Conservation (phyloP, 2,888 invertebrate genomes). For the Mythimna vitellina region DNA sequence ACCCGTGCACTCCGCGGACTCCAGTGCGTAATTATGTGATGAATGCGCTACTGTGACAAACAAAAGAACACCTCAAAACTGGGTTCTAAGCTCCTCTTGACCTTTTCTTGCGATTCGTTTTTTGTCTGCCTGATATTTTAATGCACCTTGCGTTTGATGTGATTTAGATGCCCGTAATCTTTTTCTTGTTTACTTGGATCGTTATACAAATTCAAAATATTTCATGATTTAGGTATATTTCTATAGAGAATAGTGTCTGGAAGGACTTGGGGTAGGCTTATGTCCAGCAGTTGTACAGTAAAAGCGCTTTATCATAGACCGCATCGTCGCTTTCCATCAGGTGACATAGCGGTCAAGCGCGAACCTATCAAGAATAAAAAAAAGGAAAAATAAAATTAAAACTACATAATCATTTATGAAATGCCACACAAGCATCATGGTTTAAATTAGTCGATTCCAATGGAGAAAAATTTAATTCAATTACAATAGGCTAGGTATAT, state of each 20-base stretch:
- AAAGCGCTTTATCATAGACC: too few relatives aligned
- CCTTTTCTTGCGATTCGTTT: neutral
- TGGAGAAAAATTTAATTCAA: neutral
- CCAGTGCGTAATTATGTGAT: slow-evolving; percentile 36
- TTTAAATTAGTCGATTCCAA: neutral
- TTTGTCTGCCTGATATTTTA: neutral
- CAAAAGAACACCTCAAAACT: slow-evolving; percentile 20
- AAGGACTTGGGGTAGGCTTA: too few relatives aligned
- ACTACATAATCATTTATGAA: too few relatives aligned
- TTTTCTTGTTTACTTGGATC: neutral
- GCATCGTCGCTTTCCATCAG: too few relatives aligned
- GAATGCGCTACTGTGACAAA: slow-evolving; percentile 15
- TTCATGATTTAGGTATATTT: neutral
- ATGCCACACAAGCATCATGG: neutral
- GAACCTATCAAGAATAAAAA: too few relatives aligned
- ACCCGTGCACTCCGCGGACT: slow-evolving; percentile 29
- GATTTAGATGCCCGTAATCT: neutral
- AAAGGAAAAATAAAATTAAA: too few relatives aligned
- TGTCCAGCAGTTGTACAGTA: too few relatives aligned
- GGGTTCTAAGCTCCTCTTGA: neutral
- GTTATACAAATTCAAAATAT: neutral
- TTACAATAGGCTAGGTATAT: too few relatives aligned
- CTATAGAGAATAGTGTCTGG: too few relatives aligned
- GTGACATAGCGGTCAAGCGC: too few relatives aligned
- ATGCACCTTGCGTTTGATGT: neutral